These are phyloP conservation scores for Lochmaea crataegi DNA, from an alignment of 2,888 invertebrate species.

Conservation along the genomic window DNA sequence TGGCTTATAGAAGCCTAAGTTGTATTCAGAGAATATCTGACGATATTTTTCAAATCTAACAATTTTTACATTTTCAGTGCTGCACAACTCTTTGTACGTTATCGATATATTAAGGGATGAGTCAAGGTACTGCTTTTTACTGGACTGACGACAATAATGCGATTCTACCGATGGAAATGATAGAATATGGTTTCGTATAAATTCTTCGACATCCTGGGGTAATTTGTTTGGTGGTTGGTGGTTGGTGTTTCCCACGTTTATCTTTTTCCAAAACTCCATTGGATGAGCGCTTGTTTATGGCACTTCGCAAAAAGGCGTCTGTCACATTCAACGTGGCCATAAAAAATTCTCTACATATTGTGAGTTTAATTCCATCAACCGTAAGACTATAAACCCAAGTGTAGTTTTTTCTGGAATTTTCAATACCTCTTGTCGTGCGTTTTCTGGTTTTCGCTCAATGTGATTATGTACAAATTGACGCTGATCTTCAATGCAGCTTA, in stretches of 20 bases:
- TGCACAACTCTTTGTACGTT: slow-evolving; percentile 44
- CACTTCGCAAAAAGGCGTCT: background rate
- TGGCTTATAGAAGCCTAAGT: slow-evolving; percentile 48
- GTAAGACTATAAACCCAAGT: too few relatives aligned
- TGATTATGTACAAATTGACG: too few relatives aligned
- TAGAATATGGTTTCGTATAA: slow-evolving; percentile 42
- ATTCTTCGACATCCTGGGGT: slow-evolving; percentile 25
- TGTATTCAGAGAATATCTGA: slow-evolving; percentile 44
- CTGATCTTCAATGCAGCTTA: too few relatives aligned
- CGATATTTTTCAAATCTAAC: slow-evolving; percentile 35
- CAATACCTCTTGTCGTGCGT: slow-evolving; percentile 39
- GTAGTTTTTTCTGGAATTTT: slow-evolving; percentile 42
- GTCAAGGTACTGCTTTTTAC: slow-evolving; percentile 38
- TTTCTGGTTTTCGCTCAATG: too few relatives aligned
- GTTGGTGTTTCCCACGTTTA: slow-evolving; percentile 41
- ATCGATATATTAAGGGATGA: slow-evolving; percentile 44
- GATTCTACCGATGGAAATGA: slow-evolving; percentile 50
- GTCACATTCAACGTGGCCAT: too few relatives aligned
- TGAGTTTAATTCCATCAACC: too few relatives aligned
- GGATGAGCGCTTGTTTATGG: background rate
- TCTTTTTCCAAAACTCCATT: slow-evolving; percentile 45
- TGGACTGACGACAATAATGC: slow-evolving; percentile 46
- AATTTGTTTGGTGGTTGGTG: slow-evolving; percentile 37
- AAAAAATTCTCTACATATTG: too few relatives aligned
- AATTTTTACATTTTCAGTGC: background rate